These are phyloP conservation scores for Acromyrmex charruanus DNA, from an alignment of 1,140 invertebrate species.

Conservation along the genomic window DNA sequence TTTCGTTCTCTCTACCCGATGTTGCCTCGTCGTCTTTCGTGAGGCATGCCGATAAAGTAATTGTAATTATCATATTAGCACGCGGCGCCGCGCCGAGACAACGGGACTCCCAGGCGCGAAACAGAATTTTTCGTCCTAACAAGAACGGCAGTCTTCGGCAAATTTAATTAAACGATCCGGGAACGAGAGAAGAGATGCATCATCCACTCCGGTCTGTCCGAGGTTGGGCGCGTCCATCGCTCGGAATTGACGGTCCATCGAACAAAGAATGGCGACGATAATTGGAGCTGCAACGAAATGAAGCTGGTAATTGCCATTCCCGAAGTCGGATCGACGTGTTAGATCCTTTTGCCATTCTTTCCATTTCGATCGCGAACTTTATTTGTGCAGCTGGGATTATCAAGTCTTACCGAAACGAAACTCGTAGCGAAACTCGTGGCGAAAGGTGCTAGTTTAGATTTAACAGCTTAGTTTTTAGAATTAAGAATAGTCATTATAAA, in stretches of 20 bases:
- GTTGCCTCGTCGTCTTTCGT: neutral
- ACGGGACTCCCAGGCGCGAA: conserved; percentile 35
- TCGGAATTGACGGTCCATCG: conserved; percentile 66
- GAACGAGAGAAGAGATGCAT: conserved; percentile 60
- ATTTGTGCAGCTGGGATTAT: conserved; percentile 31
- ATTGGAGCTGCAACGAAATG: conserved; percentile 70
- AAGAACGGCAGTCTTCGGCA: conserved; percentile 70
- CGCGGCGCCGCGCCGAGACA: conserved; percentile 17
- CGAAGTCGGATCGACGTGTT: conserved; percentile 44
- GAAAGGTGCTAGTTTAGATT: conserved; percentile 2
- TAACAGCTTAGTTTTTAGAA: conserved; percentile 10
- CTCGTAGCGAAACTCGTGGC: neutral
- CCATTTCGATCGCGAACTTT: conserved; percentile 34
- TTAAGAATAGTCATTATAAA: neutral
- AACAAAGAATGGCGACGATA: conserved; percentile 71
- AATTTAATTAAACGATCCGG: conserved; percentile 76
- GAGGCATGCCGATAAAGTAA: conserved; percentile 67
- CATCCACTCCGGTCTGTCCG: conserved; percentile 14
- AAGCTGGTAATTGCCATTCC: conserved; percentile 72
- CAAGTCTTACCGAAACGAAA: conserved; percentile 16
- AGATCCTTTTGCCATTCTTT: conserved; percentile 27
- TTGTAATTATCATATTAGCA: conserved; percentile 77
- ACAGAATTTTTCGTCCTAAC: conserved; percentile 72
- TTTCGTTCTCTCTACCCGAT: conserved; percentile 9
- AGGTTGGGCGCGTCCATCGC: conserved; percentile 49